Conservation (phyloP, 2,888 invertebrate genomes). For the Lissonota sp. region DNA sequence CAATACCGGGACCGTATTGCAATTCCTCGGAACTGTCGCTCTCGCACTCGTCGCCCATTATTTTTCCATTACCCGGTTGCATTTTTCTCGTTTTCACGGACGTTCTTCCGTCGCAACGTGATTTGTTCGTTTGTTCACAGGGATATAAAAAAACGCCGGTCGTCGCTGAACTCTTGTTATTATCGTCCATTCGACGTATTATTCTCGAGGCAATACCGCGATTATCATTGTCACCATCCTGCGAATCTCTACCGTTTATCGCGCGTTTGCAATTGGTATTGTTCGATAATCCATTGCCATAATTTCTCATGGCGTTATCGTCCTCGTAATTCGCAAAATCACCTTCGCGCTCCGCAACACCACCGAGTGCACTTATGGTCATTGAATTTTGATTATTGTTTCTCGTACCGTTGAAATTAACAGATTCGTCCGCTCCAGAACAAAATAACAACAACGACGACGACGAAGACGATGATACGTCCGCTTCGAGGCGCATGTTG, state of each 20-base stretch:
- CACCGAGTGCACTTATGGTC: slow-evolving; percentile 5
- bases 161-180: background rate
- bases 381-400: slow-evolving; percentile 47
- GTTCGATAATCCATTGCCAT: slow-evolving; percentile 74
- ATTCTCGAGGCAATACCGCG: slow-evolving; percentile 47
- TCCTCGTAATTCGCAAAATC: slow-evolving; percentile 65
- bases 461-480: slow-evolving; percentile 66
- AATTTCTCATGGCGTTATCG: slow-evolving; percentile 64
- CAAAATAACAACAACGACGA: slow-evolving; percentile 66
- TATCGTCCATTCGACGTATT: slow-evolving; percentile 51
- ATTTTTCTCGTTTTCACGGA: slow-evolving; percentile 5
- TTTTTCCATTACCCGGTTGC: slow-evolving; percentile 48
- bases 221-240: slow-evolving; percentile 17
- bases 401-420: slow-evolving; percentile 64
- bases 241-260: background rate
- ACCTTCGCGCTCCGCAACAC: slow-evolving; percentile 12
- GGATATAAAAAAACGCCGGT: slow-evolving; percentile 39
- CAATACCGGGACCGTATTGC: slow-evolving; percentile 96
- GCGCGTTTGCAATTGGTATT: background rate
- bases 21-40: slow-evolving; percentile 91
- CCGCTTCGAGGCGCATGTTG: slow-evolving; percentile 82
- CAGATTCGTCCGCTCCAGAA: slow-evolving; percentile 77
- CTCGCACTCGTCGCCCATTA: slow-evolving; percentile 80
- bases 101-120: background rate
- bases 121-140: slow-evolving; percentile 31